Percentiles rank a stretch among this genome's conserved stretches.
Conservation (phyloP, 2,797 vertebrate genomes). For the Pitangus sulphuratus region DNA sequence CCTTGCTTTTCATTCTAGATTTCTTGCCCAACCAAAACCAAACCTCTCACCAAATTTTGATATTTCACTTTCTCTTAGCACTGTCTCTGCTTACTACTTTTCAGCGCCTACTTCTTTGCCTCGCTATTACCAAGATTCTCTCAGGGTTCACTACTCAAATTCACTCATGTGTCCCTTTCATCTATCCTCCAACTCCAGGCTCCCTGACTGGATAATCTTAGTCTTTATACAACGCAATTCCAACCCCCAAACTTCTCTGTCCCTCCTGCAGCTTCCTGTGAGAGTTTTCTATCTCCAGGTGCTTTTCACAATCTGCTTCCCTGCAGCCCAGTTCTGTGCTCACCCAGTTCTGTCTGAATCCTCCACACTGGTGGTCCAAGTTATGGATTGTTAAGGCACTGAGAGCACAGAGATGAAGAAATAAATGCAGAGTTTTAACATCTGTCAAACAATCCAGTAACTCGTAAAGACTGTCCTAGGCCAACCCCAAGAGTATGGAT, state of each 20-base stretch:
- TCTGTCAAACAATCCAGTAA: not conserved
- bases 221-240: not conserved
- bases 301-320: not conserved
- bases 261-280: not conserved
- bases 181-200: not conserved
- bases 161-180: not conserved
- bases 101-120: not conserved
- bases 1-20: not conserved
- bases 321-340: not conserved
- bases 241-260: not conserved
- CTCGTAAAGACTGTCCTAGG: not conserved
- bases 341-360: not conserved
- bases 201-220: not conserved
- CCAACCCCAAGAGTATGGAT: not conserved
- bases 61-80: not conserved
- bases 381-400: not conserved
- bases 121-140: not conserved
- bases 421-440: not conserved
- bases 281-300: not conserved
- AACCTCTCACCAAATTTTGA: not conserved
- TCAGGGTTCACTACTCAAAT: not conserved
- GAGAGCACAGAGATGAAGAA: not conserved
- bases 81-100: not conserved
- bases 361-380: not conserved
- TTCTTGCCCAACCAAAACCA: not conserved